A percentile compares a stretch with the other conserved stretches of the same genome.
phyloP scores from a whole-genome alignment of 92 coral and sea anemone genomes.

The Zoanthus sociatus region DNA sequence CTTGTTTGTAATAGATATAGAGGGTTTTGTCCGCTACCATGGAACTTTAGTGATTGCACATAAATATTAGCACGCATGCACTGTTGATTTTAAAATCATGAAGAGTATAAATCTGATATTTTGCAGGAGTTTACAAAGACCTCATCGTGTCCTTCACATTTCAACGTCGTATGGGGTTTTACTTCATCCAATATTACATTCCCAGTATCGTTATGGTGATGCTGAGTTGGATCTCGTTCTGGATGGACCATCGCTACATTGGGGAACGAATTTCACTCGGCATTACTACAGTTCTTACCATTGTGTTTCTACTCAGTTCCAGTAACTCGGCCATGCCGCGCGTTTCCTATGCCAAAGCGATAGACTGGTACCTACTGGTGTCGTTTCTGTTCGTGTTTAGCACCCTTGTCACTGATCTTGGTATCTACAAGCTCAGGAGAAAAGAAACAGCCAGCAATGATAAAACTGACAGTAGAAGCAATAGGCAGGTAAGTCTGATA shows the following conservation, averaged over 20 bases:
- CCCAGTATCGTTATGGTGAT: conserved; percentile 94
- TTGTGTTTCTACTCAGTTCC: conserved; percentile 95
- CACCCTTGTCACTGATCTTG: conserved; percentile 86
- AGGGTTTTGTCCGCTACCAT: too few relatives aligned
- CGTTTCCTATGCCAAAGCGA: conserved; percentile 98
- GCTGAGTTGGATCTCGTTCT: conserved; percentile 96
- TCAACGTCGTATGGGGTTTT: conserved; percentile 97
- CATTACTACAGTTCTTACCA: conserved; percentile 96
- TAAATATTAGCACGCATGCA: not conserved
- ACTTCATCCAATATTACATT: conserved; percentile 92
- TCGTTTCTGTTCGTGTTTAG: conserved; percentile 96
- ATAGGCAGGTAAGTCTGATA: conserved; percentile 3
- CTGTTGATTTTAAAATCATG: not conserved
- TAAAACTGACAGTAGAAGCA: conserved; percentile 6
- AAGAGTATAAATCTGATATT: not conserved
- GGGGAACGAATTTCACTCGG: conserved; percentile 98
- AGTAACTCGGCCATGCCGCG: conserved; percentile 99
- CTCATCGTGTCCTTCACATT: conserved; percentile 87
- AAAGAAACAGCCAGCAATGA: conserved; percentile 21
- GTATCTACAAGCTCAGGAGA: conserved; percentile 78
- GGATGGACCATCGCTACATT: conserved; percentile 97
- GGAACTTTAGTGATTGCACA: too few relatives aligned
- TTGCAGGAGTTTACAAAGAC: conserved; percentile 84
- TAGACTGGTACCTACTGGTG: conserved; percentile 96
- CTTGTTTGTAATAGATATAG: too few relatives aligned